Evolutionary conservation across 2,888 invertebrate genomes (phyloP).

Genomic region (Halictus ligatus): DNA sequence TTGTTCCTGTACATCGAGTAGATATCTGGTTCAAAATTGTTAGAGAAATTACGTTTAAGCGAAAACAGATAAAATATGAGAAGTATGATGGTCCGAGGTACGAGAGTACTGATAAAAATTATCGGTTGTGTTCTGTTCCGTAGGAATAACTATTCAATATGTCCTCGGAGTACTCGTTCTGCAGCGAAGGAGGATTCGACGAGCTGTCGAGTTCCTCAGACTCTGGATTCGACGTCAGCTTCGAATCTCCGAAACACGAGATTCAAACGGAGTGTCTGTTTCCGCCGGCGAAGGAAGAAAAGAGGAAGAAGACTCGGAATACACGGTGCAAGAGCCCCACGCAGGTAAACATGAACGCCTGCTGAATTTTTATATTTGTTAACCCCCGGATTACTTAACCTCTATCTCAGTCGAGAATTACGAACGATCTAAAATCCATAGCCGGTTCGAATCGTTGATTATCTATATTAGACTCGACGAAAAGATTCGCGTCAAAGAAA

Average conservation of each 20-base stretch:
- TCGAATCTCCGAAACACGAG: slow-evolving; percentile 85
- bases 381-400: too few species aligned
- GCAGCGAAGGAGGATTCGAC: slow-evolving; percentile 83
- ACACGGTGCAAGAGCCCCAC: slow-evolving; percentile 90
- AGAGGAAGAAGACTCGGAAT: slow-evolving; percentile 90
- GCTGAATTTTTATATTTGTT: background rate
- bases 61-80: background rate
- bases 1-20: too few species aligned
- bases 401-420: background rate
- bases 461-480: too few species aligned
- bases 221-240: slow-evolving; percentile 91
- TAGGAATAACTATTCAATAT: slow-evolving; percentile 71
- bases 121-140: slow-evolving; percentile 32
- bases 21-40: background rate
- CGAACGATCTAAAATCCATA: background rate
- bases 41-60: background rate
- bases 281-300: slow-evolving; percentile 84
- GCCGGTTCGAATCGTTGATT: background rate
- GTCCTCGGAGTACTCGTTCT: slow-evolving; percentile 83
- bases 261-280: slow-evolving; percentile 82
- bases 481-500: too few species aligned
- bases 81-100: background rate
- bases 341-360: slow-evolving; percentile 77
- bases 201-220: slow-evolving; percentile 88
- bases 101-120: background rate